phyloP scores from a whole-genome alignment of 2,888 invertebrate species.

The Margaritifera margaritifera region DNA sequence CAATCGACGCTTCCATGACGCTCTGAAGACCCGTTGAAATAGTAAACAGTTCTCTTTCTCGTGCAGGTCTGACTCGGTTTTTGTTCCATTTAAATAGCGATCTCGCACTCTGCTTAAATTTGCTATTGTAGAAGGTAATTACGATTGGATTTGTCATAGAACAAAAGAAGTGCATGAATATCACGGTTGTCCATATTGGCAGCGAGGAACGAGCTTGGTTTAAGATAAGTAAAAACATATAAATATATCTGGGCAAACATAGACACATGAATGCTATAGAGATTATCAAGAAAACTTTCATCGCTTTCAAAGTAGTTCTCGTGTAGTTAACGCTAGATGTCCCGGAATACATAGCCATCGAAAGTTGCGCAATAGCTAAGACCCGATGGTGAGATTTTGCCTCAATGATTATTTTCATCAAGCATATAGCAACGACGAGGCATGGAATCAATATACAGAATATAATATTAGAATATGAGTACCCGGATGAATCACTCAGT shows the following conservation, averaged over 20 bases:
- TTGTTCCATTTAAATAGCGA: slow-evolving; percentile 21
- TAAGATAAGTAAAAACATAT: slow-evolving; percentile 27
- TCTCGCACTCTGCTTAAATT: slow-evolving; percentile 40
- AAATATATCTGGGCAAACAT: slow-evolving; percentile 40
- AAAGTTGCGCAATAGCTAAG: slow-evolving; percentile 47
- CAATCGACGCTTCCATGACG: slow-evolving; percentile 42
- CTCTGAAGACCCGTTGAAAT: slow-evolving; percentile 48
- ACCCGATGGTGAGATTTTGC: slow-evolving; percentile 50
- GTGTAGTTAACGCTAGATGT: slow-evolving; percentile 34
- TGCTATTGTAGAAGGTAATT: slow-evolving; percentile 48
- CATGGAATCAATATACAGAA: slow-evolving; percentile 45
- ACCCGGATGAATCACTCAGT: slow-evolving; percentile 6
- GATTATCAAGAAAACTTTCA: slow-evolving; percentile 49
- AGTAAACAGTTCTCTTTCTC: slow-evolving; percentile 38
- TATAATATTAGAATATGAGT: slow-evolving; percentile 33
- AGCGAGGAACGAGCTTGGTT: slow-evolving; percentile 1
- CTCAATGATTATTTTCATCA: slow-evolving; percentile 41
- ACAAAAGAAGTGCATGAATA: slow-evolving; percentile 45
- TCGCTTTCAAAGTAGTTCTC: slow-evolving; percentile 44
- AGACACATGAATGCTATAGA: slow-evolving; percentile 35
- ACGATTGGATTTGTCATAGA: slow-evolving; percentile 49
- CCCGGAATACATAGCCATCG: slow-evolving; percentile 41
- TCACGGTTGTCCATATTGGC: slow-evolving; percentile 21
- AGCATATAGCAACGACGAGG: slow-evolving; percentile 27
- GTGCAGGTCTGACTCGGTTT: slow-evolving; percentile 19